phyloP scores from a whole-genome alignment of 1,140 invertebrate species.

The Drosophila hydei region DNA sequence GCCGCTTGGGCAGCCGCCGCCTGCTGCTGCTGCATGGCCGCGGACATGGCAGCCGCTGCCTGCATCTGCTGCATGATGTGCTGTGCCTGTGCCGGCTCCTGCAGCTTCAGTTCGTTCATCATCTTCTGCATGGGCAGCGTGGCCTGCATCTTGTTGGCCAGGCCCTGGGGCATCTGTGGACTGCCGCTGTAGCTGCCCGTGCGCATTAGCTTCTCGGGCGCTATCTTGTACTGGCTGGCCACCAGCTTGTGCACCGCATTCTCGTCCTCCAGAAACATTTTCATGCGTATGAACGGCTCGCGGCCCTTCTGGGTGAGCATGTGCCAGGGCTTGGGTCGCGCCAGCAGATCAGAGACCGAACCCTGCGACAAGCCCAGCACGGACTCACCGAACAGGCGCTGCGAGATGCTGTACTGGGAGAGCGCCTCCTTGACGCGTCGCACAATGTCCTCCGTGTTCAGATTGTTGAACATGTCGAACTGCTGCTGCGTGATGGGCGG shows the following conservation, averaged over 20 bases:
- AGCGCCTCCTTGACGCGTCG: conserved; percentile 98
- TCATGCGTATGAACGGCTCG: conserved; percentile 99
- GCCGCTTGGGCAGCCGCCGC: conserved; percentile 85
- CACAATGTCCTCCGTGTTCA: conserved; percentile 99
- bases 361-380: conserved; percentile 98
- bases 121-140: conserved; percentile 89
- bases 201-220: conserved; percentile 97
- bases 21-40: conserved; percentile 85
- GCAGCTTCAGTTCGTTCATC: conserved; percentile 88
- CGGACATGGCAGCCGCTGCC: conserved; percentile 85
- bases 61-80: conserved; percentile 87
- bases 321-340: conserved; percentile 98
- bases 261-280: conserved; percentile 98
- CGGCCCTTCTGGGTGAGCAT: conserved; percentile 98
- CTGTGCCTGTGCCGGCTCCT: conserved; percentile 90
- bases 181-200: conserved; percentile 95
- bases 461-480: conserved; percentile 98
- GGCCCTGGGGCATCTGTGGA: conserved; percentile 89
- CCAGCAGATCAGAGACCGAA: conserved; percentile 96
- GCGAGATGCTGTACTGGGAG: conserved; percentile 99
- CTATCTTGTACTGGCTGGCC: conserved; percentile 98
- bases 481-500: conserved; percentile 99
- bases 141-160: conserved; percentile 88
- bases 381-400: conserved; percentile 98
- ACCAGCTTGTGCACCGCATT: conserved; percentile 98